Conservation (phyloP, 2,888 invertebrate genomes). For the Apamea epomidion region DNA sequence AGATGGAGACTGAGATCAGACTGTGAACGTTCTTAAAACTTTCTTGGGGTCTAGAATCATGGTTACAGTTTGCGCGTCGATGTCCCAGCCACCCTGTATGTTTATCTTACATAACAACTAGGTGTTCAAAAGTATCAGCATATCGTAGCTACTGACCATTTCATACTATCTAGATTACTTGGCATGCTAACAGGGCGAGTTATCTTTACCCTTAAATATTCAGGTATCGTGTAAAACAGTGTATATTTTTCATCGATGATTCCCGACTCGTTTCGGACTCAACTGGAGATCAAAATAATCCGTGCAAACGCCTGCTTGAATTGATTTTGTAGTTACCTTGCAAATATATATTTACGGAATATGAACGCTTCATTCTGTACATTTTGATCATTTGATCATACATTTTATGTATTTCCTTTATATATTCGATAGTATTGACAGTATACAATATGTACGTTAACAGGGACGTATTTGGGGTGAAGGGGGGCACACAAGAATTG, state of each 20-base stretch:
- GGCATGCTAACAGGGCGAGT: not conserved
- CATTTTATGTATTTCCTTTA: conserved; percentile 36
- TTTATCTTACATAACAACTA: not conserved
- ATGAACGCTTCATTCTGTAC: conserved; percentile 44
- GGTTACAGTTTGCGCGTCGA: not conserved
- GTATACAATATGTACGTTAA: conserved; percentile 49
- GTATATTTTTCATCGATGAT: not conserved
- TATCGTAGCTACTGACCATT: conserved; percentile 11
- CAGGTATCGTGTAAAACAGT: not conserved
- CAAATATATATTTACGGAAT: conserved; percentile 15
- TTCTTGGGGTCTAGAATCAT: not conserved
- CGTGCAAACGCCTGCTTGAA: not conserved
- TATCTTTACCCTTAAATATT: not conserved
- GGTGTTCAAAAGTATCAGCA: not conserved
- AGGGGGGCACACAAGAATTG: not conserved
- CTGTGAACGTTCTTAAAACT: too few species aligned
- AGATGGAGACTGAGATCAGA: too few species aligned
- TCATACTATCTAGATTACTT: not conserved
- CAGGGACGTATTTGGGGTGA: conserved; percentile 6
- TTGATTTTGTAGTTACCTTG: not conserved
- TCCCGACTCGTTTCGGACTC: not conserved
- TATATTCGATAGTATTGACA: conserved; percentile 47
- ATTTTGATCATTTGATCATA: conserved; percentile 31
- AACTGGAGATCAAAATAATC: not conserved
- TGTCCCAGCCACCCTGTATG: not conserved